phyloP scores from a whole-genome alignment of 2,797 vertebrate genomes.

The Nyctibius grandis region DNA sequence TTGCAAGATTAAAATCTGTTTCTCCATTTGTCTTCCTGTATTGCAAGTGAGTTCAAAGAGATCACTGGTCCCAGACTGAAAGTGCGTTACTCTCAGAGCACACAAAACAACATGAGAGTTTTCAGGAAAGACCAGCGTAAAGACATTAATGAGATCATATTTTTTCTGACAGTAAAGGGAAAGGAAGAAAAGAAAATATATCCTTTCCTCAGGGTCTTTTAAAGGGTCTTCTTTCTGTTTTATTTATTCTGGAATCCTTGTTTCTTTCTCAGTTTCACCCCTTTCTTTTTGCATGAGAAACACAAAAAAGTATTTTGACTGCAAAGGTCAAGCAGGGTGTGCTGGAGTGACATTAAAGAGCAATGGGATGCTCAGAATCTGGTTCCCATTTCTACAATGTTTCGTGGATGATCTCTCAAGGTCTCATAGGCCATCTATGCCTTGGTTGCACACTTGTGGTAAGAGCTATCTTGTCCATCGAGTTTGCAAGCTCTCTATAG shows the following conservation, averaged over 20 bases:
- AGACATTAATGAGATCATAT: not conserved
- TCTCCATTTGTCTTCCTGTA: conserved; percentile 15
- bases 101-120: not conserved
- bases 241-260: not conserved
- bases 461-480: not conserved
- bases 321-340: not conserved
- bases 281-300: not conserved
- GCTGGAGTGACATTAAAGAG: not conserved
- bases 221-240: not conserved
- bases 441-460: not conserved
- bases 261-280: not conserved
- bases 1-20: conserved; percentile 47
- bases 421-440: not conserved
- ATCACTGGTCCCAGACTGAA: not conserved
- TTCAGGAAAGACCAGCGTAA: not conserved
- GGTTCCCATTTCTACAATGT: not conserved
- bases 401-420: not conserved
- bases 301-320: not conserved
- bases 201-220: not conserved
- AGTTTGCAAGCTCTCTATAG: not conserved
- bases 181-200: not conserved
- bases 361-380: not conserved
- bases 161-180: not conserved
- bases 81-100: not conserved
- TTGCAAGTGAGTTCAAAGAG: not conserved